phyloP scores from a whole-genome alignment of 2,113 vertebrate genomes.

The Noturus placidus region DNA sequence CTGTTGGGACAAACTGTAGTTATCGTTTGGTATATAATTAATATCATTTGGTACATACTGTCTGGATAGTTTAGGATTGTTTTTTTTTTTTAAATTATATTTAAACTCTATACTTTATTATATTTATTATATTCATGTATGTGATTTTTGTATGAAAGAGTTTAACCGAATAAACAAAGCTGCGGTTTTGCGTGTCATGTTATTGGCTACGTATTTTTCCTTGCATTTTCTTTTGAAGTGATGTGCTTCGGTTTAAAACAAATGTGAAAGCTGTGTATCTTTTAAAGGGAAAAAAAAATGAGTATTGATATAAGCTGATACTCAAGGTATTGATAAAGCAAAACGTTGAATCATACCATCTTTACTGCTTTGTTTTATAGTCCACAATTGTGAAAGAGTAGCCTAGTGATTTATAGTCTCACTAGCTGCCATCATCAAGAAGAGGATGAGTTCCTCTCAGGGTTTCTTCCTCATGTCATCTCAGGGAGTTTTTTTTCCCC shows the following conservation, averaged over 20 bases:
- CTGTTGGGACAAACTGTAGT: background rate
- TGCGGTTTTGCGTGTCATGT: background rate
- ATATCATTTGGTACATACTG: too few relatives aligned
- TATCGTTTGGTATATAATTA: background rate
- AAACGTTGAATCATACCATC: background rate
- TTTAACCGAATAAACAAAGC: background rate
- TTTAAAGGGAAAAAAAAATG: background rate
- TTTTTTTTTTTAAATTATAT: background rate
- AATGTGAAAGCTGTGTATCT: background rate
- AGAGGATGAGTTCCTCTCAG: background rate
- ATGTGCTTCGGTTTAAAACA: background rate
- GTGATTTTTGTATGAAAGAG: background rate
- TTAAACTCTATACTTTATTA: background rate
- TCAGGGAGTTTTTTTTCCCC: background rate
- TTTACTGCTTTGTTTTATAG: background rate
- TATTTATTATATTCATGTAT: background rate
- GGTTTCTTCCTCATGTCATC: background rate
- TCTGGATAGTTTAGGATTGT: too few relatives aligned
- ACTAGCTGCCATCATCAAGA: background rate
- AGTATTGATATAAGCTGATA: background rate
- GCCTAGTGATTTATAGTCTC: background rate
- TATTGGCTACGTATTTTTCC: background rate
- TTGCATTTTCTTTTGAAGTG: background rate
- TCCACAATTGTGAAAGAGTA: background rate
- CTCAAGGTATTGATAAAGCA: background rate